Evolutionary conservation across 2,888 invertebrate genomes (phyloP).

Genomic region (Drosophila mettleri): DNA sequence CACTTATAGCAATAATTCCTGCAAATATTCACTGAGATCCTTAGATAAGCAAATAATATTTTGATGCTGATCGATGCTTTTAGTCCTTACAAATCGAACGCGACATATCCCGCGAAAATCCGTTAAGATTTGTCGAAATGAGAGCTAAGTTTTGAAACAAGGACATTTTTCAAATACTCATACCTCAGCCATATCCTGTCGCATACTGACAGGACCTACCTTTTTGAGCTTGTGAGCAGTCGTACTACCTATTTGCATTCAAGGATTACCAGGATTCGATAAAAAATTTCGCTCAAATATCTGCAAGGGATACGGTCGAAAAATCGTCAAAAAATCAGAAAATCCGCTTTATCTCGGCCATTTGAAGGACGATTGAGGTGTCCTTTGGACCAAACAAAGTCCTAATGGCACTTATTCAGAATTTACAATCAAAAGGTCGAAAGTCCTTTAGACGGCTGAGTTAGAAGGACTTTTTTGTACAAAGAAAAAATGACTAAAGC

Average conservation of each 20-base stretch:
- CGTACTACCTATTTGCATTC: constrained; percentile 1
- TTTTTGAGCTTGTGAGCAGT: neutral
- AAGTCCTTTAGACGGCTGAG: neutral
- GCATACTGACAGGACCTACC: neutral
- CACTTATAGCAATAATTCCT: too few species aligned
- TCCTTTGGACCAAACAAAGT: neutral
- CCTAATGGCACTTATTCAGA: neutral
- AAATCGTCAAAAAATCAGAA: neutral
- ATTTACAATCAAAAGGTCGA: neutral
- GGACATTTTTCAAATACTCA: neutral
- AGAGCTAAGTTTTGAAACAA: neutral
- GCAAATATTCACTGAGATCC: neutral
- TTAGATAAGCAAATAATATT: neutral
- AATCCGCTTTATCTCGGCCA: neutral
- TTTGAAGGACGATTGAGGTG: neutral
- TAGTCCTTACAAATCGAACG: neutral
- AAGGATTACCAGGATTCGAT: neutral
- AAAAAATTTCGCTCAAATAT: neutral
- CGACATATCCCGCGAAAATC: neutral
- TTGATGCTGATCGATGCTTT: neutral
- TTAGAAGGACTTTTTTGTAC: neutral
- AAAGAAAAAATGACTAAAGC: neutral
- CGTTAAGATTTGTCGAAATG: neutral
- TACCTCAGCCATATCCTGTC: neutral
- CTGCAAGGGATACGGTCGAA: constrained; percentile 4